A percentile compares a stretch with the other conserved stretches of the same genome.
These are phyloP conservation scores for Cactoblastis cactorum DNA, from an alignment of 2,888 invertebrate species.

Conservation along the genomic window DNA sequence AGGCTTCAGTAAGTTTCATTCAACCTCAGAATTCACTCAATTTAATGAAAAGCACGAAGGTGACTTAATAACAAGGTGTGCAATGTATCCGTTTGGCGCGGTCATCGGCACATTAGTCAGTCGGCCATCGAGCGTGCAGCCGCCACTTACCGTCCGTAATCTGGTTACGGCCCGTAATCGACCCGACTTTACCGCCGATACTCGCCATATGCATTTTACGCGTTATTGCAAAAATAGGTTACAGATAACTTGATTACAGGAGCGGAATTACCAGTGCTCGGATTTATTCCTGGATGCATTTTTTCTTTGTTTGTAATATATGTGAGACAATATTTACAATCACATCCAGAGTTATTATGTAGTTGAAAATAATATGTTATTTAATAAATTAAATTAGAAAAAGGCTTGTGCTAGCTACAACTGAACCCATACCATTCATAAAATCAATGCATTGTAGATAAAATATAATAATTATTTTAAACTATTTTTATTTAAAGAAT, in stretches of 20 bases:
- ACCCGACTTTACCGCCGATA: slow-evolving; percentile 52
- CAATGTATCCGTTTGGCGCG: background rate
- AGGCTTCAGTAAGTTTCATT: too few relatives aligned
- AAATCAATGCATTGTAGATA: too few relatives aligned
- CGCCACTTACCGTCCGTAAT: slow-evolving; percentile 68
- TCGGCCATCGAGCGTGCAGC: slow-evolving; percentile 43
- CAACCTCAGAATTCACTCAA: too few relatives aligned
- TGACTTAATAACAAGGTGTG: background rate
- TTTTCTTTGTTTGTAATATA: background rate
- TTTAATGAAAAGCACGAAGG: background rate
- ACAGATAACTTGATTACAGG: background rate
- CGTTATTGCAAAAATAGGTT: slow-evolving; percentile 10
- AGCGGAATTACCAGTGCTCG: background rate
- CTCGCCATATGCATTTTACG: slow-evolving; percentile 24
- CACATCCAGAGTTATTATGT: too few relatives aligned
- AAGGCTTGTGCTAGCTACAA: too few relatives aligned
- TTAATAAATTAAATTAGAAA: too few relatives aligned
- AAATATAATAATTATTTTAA: too few relatives aligned
- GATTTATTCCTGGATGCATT: background rate
- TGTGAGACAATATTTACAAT: background rate
- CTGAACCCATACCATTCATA: too few relatives aligned
- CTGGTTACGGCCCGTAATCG: slow-evolving; percentile 67
- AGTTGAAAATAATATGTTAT: too few relatives aligned
- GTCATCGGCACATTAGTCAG: slow-evolving; percentile 12
- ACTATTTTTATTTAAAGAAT: too few relatives aligned